Evolutionary conservation across 2,113 vertebrate genomes (phyloP), one percentile per base, ranked within the genome.

Genomic region (Ochotona curzoniae): DNA sequence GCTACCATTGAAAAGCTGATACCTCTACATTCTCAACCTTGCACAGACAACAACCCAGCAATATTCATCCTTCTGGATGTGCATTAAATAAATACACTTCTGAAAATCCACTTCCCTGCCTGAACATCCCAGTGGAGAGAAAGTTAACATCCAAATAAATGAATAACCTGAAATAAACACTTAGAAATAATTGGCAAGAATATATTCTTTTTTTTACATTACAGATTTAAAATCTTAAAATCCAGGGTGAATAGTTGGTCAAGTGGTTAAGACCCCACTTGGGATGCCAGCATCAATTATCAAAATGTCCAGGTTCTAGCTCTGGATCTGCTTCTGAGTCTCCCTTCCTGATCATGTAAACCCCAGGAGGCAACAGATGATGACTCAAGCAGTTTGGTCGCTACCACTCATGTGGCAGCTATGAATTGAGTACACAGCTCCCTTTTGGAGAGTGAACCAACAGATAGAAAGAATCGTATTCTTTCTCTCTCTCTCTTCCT

Each of bases 1-100:
- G 74, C 81, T 75, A 84, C 82, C 85, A 75, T 81, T 38, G 74
- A 75, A 94, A 95, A 96, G 88, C 25, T 17, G 35, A 73, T 76
- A 35, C 69, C 85, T 93, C 47, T 8, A 90, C 69, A 74, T 63
- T 76, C 51, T 88, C 73, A 90, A 32, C 20, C 23, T 71, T 70
- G 82, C 70, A 25, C 26, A 28, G 93, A 69, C 35, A 76, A 89
- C 64, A 74, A n/a, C 64, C 93, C 63, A 4, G 83, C 67, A 67
- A 83, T 80, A 87, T 82, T 82, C 60, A 23, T n/a, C 49, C 70
- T 86, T 61, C 47, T 74, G 44, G 74, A 66, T 32, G 75, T 63
- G 32, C 51, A 78, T 87, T 79, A 90, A 89, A 86, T n/a, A 57
- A 67, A 87, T 28, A 57, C 5, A 21, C 17, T 83, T 91, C 90